Percentiles rank a stretch among this genome's conserved stretches.
Conservation (phyloP, 2,888 invertebrate genomes). For the Hanleya hanleyi region DNA sequence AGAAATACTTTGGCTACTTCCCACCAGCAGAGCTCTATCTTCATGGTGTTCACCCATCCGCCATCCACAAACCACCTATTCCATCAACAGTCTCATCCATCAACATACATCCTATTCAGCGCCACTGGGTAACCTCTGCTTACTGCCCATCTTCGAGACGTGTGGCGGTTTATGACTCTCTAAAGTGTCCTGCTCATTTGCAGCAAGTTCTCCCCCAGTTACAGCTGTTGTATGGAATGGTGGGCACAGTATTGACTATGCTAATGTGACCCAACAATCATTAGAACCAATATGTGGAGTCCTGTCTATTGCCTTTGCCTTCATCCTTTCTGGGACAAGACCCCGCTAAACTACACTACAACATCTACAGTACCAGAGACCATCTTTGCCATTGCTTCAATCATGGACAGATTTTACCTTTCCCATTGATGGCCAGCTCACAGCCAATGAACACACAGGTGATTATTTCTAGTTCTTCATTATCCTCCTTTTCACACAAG, state of each 20-base stretch:
- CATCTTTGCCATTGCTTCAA: neutral
- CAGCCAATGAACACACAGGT: neutral
- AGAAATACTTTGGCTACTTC: neutral
- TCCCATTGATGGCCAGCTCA: neutral
- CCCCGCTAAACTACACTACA: neutral
- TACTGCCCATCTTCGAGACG: neutral
- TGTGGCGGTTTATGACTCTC: neutral
- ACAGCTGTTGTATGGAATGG: neutral
- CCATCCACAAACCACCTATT: neutral
- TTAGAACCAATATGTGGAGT: neutral
- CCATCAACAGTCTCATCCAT: neutral
- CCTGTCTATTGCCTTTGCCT: neutral
- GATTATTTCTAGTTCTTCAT: neutral
- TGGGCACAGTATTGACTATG: neutral
- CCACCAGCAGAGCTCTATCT: neutral
- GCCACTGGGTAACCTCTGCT: neutral
- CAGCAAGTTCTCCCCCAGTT: slow-evolving; percentile 4
- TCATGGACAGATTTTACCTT: neutral
- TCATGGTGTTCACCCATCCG: neutral
- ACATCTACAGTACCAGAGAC: neutral
- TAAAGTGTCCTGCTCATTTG: neutral
- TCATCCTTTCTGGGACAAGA: neutral
- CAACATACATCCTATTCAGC: neutral
- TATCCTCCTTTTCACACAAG: neutral
- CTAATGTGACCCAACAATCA: neutral